Evolutionary conservation across 1,140 invertebrate genomes (phyloP).

Genomic region (Globodera ellingtonae): DNA sequence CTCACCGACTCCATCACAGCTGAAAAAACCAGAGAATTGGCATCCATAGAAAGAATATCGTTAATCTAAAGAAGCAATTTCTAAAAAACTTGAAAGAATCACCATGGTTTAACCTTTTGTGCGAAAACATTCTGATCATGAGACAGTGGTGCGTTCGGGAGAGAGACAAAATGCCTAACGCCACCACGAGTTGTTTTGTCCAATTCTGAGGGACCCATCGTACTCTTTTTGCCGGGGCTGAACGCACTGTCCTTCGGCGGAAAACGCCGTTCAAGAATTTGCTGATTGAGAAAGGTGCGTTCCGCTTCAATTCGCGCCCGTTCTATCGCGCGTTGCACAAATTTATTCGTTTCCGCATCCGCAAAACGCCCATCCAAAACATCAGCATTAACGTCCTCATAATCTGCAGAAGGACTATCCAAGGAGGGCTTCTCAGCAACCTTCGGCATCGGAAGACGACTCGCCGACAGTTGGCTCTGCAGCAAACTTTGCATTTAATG

Average conservation of each 20-base stretch:
- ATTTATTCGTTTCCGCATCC: constrained; percentile 36
- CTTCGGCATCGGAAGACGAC: neutral
- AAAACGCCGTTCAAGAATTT: constrained; percentile 42
- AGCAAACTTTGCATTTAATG: neutral
- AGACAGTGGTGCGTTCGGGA: constrained; percentile 25
- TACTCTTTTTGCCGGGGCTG: constrained; percentile 6
- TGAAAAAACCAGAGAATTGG: constrained; percentile 8
- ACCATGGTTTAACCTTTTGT: constrained; percentile 30
- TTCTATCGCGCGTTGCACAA: constrained; percentile 39
- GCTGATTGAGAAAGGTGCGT: constrained; percentile 50
- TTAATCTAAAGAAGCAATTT: constrained; percentile 31
- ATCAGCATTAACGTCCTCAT: constrained; percentile 7
- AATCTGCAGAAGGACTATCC: neutral
- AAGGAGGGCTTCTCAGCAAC: constrained; percentile 1
- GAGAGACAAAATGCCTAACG: neutral
- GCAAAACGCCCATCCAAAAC: constrained; percentile 8
- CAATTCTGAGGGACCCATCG: constrained; percentile 1
- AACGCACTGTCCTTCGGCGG: constrained; percentile 11
- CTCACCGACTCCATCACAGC: constrained; percentile 40
- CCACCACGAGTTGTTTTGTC: neutral
- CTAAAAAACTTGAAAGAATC: neutral
- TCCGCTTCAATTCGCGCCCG: constrained; percentile 49
- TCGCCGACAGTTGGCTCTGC: constrained; percentile 24
- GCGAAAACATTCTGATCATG: constrained; percentile 39
- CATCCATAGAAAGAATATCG: constrained; percentile 9